Percentiles rank a stretch among this genome's conserved stretches.
Evolutionary conservation across 2,113 vertebrate species (phyloP).

Genomic region (Micronisus gabar): DNA sequence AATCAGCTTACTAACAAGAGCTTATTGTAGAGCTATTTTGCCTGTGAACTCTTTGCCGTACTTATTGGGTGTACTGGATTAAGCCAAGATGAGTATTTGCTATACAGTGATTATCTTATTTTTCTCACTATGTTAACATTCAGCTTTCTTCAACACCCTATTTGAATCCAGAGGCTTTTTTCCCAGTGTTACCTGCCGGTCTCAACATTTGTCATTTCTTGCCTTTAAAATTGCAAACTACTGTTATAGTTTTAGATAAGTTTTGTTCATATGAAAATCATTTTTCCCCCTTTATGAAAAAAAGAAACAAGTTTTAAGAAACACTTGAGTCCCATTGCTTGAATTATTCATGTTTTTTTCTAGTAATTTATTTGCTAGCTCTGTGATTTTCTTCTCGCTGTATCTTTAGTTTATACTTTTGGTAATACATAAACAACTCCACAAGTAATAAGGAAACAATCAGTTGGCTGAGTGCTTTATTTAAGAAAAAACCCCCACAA

Average conservation of each 20-base stretch:
- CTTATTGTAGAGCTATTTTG: background rate
- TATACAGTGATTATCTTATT: background rate
- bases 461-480: background rate
- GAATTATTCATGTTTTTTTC: slow-evolving; percentile 25
- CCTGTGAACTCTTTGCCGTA: background rate
- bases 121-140: background rate
- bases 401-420: slow-evolving; percentile 12
- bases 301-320: background rate
- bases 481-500: background rate
- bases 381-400: background rate
- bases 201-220: background rate
- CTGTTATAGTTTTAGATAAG: background rate
- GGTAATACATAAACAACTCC: background rate
- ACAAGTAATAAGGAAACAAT: slow-evolving; percentile 17
- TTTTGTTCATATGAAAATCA: background rate
- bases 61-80: background rate
- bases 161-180: background rate
- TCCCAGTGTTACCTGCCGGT: background rate
- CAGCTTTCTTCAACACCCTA: background rate
- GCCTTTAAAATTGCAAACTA: background rate
- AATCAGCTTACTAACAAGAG: background rate
- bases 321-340: background rate
- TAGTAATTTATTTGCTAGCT: background rate
- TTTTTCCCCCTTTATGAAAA: background rate
- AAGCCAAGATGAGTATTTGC: background rate